A percentile compares a stretch with the other conserved stretches of the same genome.
Evolutionary conservation across 2,113 vertebrate species (phyloP).

Genomic region (Chamaea fasciata): DNA sequence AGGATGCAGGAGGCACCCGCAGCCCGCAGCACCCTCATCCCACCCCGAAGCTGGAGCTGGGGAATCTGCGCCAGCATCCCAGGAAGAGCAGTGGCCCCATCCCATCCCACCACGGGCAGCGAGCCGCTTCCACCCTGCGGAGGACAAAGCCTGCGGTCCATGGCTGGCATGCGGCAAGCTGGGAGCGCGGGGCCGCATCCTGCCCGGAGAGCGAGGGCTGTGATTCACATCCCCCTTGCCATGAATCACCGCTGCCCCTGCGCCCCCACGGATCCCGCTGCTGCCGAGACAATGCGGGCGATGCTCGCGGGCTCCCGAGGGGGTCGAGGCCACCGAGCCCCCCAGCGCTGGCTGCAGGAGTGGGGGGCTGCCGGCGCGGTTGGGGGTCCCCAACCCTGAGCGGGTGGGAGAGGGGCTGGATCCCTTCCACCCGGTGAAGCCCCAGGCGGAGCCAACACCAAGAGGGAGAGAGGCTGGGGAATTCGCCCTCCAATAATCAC

Average conservation of each 20-base stretch:
- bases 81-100: not conserved
- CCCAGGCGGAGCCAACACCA: not conserved
- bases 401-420: not conserved
- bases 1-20: not conserved
- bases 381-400: not conserved
- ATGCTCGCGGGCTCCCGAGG: not conserved
- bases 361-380: accelerated
- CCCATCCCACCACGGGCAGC: not conserved
- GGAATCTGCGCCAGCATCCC: not conserved
- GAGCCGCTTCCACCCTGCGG: not conserved
- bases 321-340: not conserved
- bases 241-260: conserved; percentile 19
- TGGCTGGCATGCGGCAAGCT: not conserved
- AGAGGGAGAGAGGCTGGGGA: conserved; percentile 1
- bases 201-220: not conserved
- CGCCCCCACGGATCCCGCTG: not conserved
- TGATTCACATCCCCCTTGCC: conserved; percentile 38
- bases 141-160: conserved; percentile 60
- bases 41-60: not conserved
- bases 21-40: not conserved
- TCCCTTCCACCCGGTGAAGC: not conserved
- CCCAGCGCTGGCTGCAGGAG: not conserved
- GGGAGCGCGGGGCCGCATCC: conserved; percentile 35
- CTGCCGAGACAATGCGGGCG: not conserved
- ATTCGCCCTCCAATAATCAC: conserved; percentile 54